Percentiles rank a stretch among this genome's conserved stretches.
Conservation (phyloP, 1,140 invertebrate genomes). For the Nomia melanderi region DNA sequence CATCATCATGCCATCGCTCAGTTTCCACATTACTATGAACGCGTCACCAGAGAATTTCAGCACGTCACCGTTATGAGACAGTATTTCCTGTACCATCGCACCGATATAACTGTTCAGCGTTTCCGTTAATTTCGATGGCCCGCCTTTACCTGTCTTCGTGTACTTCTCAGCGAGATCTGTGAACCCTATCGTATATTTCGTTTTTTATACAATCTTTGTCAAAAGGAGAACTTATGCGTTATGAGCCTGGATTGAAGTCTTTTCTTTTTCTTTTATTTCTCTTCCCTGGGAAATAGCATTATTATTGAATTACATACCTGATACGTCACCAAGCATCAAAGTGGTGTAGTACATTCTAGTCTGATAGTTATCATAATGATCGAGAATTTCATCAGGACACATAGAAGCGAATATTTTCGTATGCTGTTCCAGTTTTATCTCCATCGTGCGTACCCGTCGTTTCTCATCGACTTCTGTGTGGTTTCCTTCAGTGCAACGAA, state of each 20-base stretch:
- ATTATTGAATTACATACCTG: conserved; percentile 71
- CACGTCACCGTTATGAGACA: conserved; percentile 84
- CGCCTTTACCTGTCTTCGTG: conserved; percentile 82
- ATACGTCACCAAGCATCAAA: conserved; percentile 84
- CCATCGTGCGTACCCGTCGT: background rate
- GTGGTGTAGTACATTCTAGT: conserved; percentile 82
- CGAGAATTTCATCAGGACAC: conserved; percentile 84
- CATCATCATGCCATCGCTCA: conserved; percentile 79
- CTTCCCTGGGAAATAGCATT: background rate
- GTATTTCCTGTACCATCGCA: conserved; percentile 85
- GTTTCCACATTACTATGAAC: conserved; percentile 85
- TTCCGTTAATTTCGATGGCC: conserved; percentile 84
- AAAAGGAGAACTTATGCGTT: no score
- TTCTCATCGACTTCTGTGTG: no score
- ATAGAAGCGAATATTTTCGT: conserved; percentile 83
- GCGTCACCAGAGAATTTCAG: conserved; percentile 86
- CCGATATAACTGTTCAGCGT: conserved; percentile 85
- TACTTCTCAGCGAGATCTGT: conserved; percentile 85
- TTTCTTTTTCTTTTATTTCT: no score
- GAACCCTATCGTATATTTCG: conserved; percentile 78
- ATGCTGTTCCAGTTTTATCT: conserved; percentile 61
- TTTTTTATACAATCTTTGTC: background rate
- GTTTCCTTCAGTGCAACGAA: background rate
- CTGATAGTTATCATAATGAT: conserved; percentile 80
- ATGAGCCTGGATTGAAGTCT: no score